Evolutionary conservation across 2,797 vertebrate genomes (phyloP), one percentile per base, ranked within the genome.

Genomic region (Labeo calbasu): DNA sequence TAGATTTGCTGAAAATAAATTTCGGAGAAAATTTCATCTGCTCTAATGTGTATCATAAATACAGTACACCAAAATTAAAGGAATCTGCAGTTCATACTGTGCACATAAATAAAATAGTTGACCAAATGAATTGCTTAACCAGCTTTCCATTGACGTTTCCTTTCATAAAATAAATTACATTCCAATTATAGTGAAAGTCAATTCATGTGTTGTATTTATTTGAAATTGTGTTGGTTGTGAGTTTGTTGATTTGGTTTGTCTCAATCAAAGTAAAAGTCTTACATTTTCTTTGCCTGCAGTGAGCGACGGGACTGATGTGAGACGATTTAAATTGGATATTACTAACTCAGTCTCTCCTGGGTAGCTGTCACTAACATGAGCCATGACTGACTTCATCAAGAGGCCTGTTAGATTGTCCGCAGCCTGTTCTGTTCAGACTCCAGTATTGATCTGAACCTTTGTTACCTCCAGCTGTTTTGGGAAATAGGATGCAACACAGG

Each of bases 391-490:
- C 53, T 86, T 86, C 17, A 78, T 72, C 81, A 83, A 82, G 12
- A 40, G 46, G 53, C 48, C 69, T 65, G 23, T 85, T 63, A 48
- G 28, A 76, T 19, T 75, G 43, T 53, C 53, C 23, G 0, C 40
- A 28, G 65, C 15, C 46, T 81, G 43, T 81, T 21, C 66, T 65
- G 48, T 82, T 82, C 12, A 79, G 43, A 76, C 15, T 1, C 25
- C 46, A n/a, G 68, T 75, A 50, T 79, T 84, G 63, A 82, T 84
- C 70, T 32, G 36, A 82, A 23, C 19, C 63, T 63, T 53, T 48
- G 68, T 70, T 80, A 43, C 75, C 73, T 68, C 65, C 51, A 48
- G 65, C 82, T 83, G 82, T 77, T 77, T 83, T 57, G 73, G 82
- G 19, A 83, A 84, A 82, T n/a, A 65, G n/a, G 15, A 83, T 40